Base-by-base conservation (phyloP, 2,888 invertebrate genomes). In the Pharmacophagus antenor region DNA sequence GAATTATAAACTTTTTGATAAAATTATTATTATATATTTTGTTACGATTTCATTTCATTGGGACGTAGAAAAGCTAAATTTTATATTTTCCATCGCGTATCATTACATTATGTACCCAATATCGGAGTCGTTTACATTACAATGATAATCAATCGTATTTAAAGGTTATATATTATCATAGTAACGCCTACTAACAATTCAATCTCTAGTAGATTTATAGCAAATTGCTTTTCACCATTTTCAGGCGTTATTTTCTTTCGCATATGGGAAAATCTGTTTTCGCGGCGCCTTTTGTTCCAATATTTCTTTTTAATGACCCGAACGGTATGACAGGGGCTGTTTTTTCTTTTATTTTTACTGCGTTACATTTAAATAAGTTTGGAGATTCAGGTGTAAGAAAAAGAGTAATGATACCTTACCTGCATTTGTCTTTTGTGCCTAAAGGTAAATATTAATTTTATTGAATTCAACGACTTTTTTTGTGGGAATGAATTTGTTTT, bases 121-220 rank as follows among this genome's bases (percentile, higher is more conserved):
- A n/a, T n/a, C n/a, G n/a, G n/a, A n/a, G n/a, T n/a, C n/a, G n/a
- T n/a, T n/a, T n/a, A n/a, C n/a, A n/a, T n/a, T n/a, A n/a, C 15
- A 12, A 15, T 31, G 15, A 31, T 15, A 31, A 31, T 15, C 10
- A 31, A 10, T 12, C 3, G 15, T 31, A 31, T 10, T 31, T 10
- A 31, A 31, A 31, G 31, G 12, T 31, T 31, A 31, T 31, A 31
- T 31, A 15, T 31, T 31, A n/a, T 15, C 31, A 31, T 31, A 31
- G 77, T 79, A 82, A 79, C 82, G 82, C 82, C 82, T 82, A 69
- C 70, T 63, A 81, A 79, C 77, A 78, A 80, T 85, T 78, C 76
- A 80, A 80, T 83, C 78, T 74, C 73, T 71, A 66, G 72, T 76
- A 81, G 83, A 87, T 87, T 87, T 87, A 87, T 84, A 78, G 87